Conservation (phyloP, 2,113 vertebrate genomes). For the Lutjanus erythropterus region DNA sequence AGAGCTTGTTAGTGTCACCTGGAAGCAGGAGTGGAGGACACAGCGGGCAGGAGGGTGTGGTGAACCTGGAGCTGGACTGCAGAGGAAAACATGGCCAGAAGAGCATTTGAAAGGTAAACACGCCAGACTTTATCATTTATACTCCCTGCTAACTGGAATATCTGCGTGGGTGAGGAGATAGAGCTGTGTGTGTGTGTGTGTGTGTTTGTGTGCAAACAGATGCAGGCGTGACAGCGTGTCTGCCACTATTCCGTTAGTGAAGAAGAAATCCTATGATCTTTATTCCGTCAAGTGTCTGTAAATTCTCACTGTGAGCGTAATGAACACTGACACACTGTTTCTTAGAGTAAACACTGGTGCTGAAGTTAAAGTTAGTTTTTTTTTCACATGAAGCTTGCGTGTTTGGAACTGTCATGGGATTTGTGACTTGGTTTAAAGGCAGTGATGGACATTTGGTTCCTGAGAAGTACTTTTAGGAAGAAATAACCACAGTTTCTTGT, state of each 20-base stretch:
- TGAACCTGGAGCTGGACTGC: neutral
- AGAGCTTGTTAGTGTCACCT: slow-evolving; percentile 1
- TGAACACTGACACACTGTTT: neutral
- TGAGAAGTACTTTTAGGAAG: neutral
- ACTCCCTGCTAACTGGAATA: neutral
- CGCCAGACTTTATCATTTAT: neutral
- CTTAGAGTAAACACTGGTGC: neutral
- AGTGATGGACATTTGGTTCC: neutral
- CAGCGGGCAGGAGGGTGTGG: too few species aligned
- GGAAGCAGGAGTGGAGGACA: neutral
- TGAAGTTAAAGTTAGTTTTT: neutral
- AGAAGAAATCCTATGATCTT: neutral
- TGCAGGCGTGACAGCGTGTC: neutral
- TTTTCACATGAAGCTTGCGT: neutral
- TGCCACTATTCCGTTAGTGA: neutral
- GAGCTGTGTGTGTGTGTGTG: neutral
- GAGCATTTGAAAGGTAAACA: slow-evolving; percentile 30
- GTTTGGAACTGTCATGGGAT: neutral
- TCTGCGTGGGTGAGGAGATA: neutral
- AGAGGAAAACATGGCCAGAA: neutral
- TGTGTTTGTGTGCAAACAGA: neutral
- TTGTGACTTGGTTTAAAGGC: neutral
- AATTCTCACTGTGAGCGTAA: neutral
- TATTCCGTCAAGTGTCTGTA: slow-evolving; percentile 16
- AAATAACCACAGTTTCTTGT: neutral